Evolutionary conservation across 2,113 vertebrate genomes (phyloP), one percentile per base, ranked within the genome.

Genomic region (Varanus salvator): DNA sequence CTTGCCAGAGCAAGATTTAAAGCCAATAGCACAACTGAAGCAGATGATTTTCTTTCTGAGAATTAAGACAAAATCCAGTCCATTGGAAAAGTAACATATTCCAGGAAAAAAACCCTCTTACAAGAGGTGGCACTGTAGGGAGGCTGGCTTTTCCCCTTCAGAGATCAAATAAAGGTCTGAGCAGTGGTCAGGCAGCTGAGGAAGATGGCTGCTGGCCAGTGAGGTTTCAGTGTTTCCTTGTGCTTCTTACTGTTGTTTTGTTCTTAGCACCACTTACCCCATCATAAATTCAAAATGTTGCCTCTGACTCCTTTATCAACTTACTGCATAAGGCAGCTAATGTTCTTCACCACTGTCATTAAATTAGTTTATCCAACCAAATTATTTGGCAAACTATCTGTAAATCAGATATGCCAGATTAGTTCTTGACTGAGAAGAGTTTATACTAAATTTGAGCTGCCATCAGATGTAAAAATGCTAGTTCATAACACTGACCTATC

Each of bases 1-100:
- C 34, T 87, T 87, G 34, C 25, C 64, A 60, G n/a, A 12, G 52
- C 52, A 86, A 23, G 54, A 86, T 3, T 76, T 86, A 60, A 86
- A 86, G 72, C 85, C 71, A 86, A 44, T 38, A 27, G 54, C n/a
- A 29, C 50, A 72, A 57, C 68, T 31, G 44, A 60, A 80, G 44
- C 86, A 87, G 64, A 48, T 87, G 76, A 29, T 80, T 87, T 69
- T 69, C 60, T 64, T 86, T 86, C 84, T 72, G 84, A 54, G 83
- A 84, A 69, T 50, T 44, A 25, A 85, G 34, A 1, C 29, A 60
- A 86, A 75, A 57, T 64, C 72, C n/a, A 44, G n/a, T 77, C 74
- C 72, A 44, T 31, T 50, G 60, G n/a, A 77, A 86, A 87, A 75
- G 57, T 64, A 77, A 44, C 85, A 64, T 87, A 68, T 77, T 87